A percentile compares a stretch with the other conserved stretches of the same genome.
Evolutionary conservation across 2,888 invertebrate genomes (phyloP).

Genomic region (Hemistola chrysoprasaria): DNA sequence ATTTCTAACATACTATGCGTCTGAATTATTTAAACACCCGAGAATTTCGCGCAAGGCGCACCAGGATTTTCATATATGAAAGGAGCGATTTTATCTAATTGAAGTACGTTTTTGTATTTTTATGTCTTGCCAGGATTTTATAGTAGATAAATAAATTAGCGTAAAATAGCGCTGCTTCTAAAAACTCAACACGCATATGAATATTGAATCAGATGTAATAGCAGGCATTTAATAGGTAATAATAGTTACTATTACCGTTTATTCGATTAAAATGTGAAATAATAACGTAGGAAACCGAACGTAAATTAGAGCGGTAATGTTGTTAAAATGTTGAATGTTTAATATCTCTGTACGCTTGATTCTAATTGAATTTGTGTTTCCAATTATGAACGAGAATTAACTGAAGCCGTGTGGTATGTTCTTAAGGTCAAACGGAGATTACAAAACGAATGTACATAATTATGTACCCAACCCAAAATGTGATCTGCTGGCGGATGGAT

Average conservation of each 20-base stretch:
- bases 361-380: conserved; percentile 5
- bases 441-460: too few relatives aligned
- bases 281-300: neutral
- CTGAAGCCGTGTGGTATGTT: neutral
- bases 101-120: conserved; percentile 22
- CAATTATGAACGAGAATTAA: conserved; percentile 6
- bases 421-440: too few relatives aligned
- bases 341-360: conserved; percentile 2
- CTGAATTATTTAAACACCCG: conserved; percentile 46
- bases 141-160: too few relatives aligned
- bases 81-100: conserved; percentile 56
- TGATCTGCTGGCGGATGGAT: too few relatives aligned
- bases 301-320: conserved; percentile 1
- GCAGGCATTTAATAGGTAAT: too few relatives aligned
- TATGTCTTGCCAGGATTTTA: neutral
- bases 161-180: too few relatives aligned
- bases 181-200: too few relatives aligned
- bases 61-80: conserved; percentile 55
- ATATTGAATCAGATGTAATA: too few relatives aligned
- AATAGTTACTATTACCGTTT: too few relatives aligned
- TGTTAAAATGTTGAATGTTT: conserved; percentile 4
- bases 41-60: conserved; percentile 40
- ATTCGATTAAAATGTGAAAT: neutral
- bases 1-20: conserved; percentile 36
- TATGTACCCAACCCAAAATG: too few relatives aligned